A percentile compares a stretch with the other conserved stretches of the same genome.
Evolutionary conservation across 2,113 vertebrate species (phyloP).

Genomic region (Accipiter cooperii): DNA sequence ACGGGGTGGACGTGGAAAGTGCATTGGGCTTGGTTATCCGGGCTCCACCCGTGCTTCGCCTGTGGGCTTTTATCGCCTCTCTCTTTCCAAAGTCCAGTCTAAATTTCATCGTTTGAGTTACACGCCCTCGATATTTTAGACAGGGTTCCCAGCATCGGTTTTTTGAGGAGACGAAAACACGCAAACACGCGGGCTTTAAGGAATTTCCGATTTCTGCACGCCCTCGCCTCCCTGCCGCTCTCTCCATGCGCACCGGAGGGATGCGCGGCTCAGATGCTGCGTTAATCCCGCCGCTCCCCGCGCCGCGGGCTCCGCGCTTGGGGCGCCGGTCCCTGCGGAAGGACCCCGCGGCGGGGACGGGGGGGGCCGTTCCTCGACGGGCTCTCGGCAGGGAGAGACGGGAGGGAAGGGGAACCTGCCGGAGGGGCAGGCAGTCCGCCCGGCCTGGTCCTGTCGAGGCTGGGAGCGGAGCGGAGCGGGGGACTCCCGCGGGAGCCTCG

Average conservation of each 20-base stretch:
- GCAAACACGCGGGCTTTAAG: background rate
- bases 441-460: background rate
- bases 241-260: background rate
- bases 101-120: background rate
- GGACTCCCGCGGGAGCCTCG: background rate
- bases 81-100: background rate
- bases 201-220: background rate
- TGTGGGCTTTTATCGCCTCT: background rate
- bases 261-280: background rate
- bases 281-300: background rate
- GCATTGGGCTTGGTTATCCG: background rate
- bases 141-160: background rate
- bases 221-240: background rate
- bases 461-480: background rate
- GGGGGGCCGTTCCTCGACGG: background rate
- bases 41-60: background rate
- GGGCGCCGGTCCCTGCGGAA: background rate
- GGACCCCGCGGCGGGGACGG: background rate
- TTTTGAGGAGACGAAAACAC: background rate
- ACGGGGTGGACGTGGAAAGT: background rate
- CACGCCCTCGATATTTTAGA: background rate
- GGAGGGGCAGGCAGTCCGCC: too few relatives aligned
- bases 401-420: background rate
- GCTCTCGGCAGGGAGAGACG: background rate
- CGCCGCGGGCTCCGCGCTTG: background rate